These are phyloP conservation scores for Crocuta crocuta DNA, from an alignment of 2,113 vertebrate species.

Conservation along the genomic window DNA sequence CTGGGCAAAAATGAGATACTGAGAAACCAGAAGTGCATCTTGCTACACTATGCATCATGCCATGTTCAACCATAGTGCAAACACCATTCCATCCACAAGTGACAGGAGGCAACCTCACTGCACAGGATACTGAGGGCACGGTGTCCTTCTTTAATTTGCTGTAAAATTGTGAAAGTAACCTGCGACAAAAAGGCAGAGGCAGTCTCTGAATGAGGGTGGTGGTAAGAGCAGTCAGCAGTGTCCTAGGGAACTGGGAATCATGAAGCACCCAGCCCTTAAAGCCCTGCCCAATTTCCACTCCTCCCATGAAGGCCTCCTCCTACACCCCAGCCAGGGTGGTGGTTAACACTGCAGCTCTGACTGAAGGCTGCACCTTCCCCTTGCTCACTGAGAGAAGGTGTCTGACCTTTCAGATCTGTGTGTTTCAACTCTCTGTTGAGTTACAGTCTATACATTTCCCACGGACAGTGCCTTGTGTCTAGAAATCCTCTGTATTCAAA, in stretches of 20 bases:
- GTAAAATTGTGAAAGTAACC: conserved; percentile 18
- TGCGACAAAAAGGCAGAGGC: neutral
- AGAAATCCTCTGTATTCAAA: neutral
- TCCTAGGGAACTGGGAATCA: neutral
- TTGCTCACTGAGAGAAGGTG: neutral
- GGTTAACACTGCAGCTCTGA: accelerated
- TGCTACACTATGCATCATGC: neutral
- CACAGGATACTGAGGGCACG: neutral
- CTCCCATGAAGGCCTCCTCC: neutral
- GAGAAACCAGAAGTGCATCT: neutral
- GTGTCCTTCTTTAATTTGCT: neutral
- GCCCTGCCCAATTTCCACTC: neutral
- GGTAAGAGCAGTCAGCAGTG: neutral
- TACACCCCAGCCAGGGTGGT: accelerated
- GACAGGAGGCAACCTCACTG: neutral
- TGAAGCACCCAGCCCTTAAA: neutral
- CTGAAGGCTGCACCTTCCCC: accelerated
- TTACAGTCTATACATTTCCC: neutral
- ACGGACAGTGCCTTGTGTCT: neutral
- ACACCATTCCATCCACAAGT: neutral
- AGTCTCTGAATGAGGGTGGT: neutral
- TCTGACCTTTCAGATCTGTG: neutral
- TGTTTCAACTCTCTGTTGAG: neutral
- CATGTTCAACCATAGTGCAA: neutral
- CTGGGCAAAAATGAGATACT: neutral